Evolutionary conservation across 2,113 vertebrate species (phyloP).

Genomic region (Macroglossus sobrinus): DNA sequence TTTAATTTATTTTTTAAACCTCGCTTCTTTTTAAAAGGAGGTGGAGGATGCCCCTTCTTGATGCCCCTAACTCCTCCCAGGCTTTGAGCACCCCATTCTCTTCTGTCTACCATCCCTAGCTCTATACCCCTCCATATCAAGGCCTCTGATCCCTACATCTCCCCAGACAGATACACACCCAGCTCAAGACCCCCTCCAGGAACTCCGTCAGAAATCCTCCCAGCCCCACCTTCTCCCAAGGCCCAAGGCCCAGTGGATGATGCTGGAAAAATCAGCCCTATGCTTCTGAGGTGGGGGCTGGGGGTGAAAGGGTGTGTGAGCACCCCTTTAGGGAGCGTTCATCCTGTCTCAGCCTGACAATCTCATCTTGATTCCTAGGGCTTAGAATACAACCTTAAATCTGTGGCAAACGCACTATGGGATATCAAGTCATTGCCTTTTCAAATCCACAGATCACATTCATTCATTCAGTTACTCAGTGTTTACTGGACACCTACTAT

Average conservation of each 20-base stretch:
- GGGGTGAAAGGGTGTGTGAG: no score
- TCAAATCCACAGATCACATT: background rate
- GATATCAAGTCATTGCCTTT: background rate
- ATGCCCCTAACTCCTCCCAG: background rate
- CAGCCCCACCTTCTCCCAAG: background rate
- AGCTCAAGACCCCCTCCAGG: no score
- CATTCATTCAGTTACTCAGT: background rate
- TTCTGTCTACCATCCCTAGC: accelerated
- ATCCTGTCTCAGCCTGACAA: background rate
- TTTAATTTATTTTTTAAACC: background rate
- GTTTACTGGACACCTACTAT: background rate
- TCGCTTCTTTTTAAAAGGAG: background rate
- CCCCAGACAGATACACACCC: background rate
- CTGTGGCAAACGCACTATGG: no score
- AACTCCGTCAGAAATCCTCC: background rate
- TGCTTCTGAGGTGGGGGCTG: background rate
- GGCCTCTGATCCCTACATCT: background rate
- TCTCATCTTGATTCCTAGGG: background rate
- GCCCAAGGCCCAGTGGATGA: background rate
- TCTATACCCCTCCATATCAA: background rate
- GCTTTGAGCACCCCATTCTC: background rate
- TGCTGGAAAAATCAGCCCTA: background rate
- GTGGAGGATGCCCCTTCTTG: background rate
- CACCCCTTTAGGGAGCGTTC: no score
- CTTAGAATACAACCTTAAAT: background rate